phyloP scores from a whole-genome alignment of 2,113 vertebrate species.

The Myotis davidii region DNA sequence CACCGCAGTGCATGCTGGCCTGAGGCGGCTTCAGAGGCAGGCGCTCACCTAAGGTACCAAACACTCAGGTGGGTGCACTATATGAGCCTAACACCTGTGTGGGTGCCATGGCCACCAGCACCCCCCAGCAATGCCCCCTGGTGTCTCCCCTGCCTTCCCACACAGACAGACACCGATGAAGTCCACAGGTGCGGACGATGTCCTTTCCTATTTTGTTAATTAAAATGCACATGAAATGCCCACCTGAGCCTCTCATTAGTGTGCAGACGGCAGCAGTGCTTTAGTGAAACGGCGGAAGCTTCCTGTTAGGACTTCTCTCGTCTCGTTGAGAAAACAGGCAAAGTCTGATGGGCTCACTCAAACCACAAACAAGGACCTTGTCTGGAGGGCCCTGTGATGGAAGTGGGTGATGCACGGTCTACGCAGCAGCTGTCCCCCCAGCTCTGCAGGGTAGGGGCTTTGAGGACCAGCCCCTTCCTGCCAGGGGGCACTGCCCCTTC shows the following conservation, averaged over 20 bases:
- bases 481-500: background rate
- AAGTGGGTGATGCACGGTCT: background rate
- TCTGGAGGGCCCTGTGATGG: background rate
- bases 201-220: background rate
- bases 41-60: background rate
- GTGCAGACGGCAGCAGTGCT: accelerated
- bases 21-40: background rate
- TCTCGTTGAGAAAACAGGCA: background rate
- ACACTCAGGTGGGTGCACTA: background rate
- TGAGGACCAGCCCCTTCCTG: background rate
- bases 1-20: no score
- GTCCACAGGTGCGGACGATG: accelerated
- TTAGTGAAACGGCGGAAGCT: background rate
- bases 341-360: background rate
- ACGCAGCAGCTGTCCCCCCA: background rate
- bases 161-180: background rate
- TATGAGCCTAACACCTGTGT: background rate
- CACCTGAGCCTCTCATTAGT: background rate
- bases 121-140: background rate
- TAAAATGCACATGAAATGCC: background rate
- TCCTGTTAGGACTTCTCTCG: background rate
- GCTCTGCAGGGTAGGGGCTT: background rate
- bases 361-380: background rate
- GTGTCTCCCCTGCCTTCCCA: background rate
- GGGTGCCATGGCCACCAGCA: accelerated